phyloP scores from a whole-genome alignment of 2,797 vertebrate species.

The Oreochromis mossambicus region DNA sequence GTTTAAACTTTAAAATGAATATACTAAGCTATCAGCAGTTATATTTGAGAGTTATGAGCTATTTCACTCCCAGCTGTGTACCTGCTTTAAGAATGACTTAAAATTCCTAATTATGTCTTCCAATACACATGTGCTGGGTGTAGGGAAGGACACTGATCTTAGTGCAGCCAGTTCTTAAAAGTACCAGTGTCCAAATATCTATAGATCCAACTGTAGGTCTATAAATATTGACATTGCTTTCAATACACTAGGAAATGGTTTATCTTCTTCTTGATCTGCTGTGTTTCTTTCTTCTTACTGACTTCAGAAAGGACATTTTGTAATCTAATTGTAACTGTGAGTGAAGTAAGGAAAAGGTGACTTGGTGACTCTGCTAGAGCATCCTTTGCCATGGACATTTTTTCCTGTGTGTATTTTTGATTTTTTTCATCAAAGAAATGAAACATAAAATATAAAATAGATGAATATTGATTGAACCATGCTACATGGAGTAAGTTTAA shows the following conservation, averaged over 20 bases:
- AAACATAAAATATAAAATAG: not conserved
- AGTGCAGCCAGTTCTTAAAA: not conserved
- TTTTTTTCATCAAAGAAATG: not conserved
- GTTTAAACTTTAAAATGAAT: not conserved
- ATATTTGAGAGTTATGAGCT: not conserved
- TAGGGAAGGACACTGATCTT: not conserved
- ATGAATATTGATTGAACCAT: conserved; percentile 13
- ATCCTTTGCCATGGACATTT: not conserved
- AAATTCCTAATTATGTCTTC: not conserved
- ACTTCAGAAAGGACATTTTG: not conserved
- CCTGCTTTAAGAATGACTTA: not conserved
- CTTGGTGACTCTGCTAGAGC: not conserved
- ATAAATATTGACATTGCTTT: not conserved
- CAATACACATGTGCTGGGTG: not conserved
- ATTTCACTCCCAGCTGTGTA: not conserved
- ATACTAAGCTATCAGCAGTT: not conserved
- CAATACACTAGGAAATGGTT: not conserved
- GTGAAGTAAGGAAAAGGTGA: not conserved
- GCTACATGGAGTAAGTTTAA: not conserved
- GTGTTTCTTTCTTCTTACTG: not conserved
- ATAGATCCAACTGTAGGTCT: not conserved
- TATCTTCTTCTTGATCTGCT: not conserved
- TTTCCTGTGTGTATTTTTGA: not conserved
- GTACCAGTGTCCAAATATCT: not conserved
- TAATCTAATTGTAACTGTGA: not conserved